Evolutionary conservation across 2,113 vertebrate genomes (phyloP).

Genomic region (Polyodon spathula): DNA sequence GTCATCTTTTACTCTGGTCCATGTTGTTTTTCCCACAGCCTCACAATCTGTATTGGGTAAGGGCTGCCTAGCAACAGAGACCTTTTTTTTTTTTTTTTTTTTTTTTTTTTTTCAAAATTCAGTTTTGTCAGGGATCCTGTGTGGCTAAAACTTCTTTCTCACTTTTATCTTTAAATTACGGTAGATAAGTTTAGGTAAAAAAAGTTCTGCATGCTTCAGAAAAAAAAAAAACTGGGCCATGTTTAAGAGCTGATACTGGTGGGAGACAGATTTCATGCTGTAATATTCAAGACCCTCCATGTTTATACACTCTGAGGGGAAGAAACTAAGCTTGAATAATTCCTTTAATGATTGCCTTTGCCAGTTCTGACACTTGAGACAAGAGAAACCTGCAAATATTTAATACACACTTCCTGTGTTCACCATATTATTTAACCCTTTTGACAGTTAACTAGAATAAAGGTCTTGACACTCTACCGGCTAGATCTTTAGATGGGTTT

Average conservation of each 20-base stretch:
- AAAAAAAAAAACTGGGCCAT: constrained; percentile 35
- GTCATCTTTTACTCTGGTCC: constrained; percentile 34
- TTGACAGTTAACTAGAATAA: no score
- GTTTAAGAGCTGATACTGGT: background rate
- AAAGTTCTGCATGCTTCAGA: constrained; percentile 35
- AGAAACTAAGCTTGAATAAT: constrained; percentile 65
- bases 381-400: no score
- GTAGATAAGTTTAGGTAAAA: constrained; percentile 18
- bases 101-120: constrained; percentile 24
- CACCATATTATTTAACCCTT: no score
- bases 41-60: constrained; percentile 29
- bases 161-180: constrained; percentile 36
- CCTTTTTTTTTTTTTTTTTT: constrained; percentile 25
- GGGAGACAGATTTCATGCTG: no score
- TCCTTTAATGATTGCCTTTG: constrained; percentile 54
- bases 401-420: no score
- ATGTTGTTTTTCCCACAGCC: constrained; percentile 47
- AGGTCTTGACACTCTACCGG: no score
- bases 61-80: constrained; percentile 52
- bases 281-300: no score
- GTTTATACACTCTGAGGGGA: constrained; percentile 25
- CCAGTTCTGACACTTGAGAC: constrained; percentile 12
- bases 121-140: constrained; percentile 28
- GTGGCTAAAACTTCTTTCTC: constrained; percentile 28
- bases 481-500: no score